Evolutionary conservation across 2,888 invertebrate species (phyloP), one percentile per base, ranked within the genome.

Genomic region (Netelia virgata): DNA sequence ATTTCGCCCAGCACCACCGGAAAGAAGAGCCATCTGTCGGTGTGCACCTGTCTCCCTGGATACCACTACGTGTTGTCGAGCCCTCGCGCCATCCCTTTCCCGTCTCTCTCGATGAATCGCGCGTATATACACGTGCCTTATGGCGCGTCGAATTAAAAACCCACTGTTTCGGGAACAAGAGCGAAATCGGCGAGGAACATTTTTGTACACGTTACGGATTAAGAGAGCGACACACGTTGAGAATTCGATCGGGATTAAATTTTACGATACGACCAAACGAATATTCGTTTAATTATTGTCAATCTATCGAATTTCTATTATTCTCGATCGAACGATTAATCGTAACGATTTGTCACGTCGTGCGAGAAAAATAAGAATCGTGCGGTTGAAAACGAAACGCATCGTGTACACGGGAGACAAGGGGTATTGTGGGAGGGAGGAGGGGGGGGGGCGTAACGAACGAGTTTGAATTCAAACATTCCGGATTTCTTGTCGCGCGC

Each of bases 1-100:
- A 36, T 36, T 36, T 88, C 86, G 57, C 57, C 47, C 87, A 75
- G 86, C 16, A 28, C 36, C 16, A 14, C 89, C 89, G 91, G 90
- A 91, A 36, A 91, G 87, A 87, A 86, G 89, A 87, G 87, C 91
- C 92, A 92, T 92, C 92, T 92, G 92, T 88, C 88, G 85, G 82
- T 16, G 82, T 83, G 83, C 92, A 92, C 91, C 92, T 91, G 92
- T 89, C 85, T 78, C 68, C 79, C 18, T 69, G 36, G 6, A 6
- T 36, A 36, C 36, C 64, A 47, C 61, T 75, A 63, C 84, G 55
- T 72, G 47, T 75, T 53, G 16, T 43, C 41, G 1, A 14, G 55
- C 64, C 73, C 68, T 66, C 41, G 73, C 82, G 10, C 53, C 11
- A 47, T 53, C 73, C 76, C 68, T 16, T 43, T 73, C 10, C 53